Evolutionary conservation across 2,888 invertebrate species (phyloP), one percentile per base, ranked within the genome.

Genomic region (Drosophila melanosoma): DNA sequence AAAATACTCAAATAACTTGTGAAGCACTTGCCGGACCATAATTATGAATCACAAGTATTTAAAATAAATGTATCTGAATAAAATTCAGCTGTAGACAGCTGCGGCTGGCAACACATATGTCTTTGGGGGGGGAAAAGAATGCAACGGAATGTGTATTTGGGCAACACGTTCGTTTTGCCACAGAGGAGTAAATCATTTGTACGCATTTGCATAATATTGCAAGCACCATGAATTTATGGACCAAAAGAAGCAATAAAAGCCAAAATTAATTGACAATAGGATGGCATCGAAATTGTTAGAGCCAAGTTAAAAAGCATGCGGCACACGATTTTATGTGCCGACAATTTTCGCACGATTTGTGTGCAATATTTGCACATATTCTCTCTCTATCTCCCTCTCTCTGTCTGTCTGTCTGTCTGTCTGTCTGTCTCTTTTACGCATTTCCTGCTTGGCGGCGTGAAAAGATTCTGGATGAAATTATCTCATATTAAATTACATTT

Each of bases 221-320:
- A 20, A 17, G 61, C 23, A 40, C 45, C 75, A 54, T 65, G 72
- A 84, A 85, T 76, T 79, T 76, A 79, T 85, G 83, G 56, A 62
- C 60, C 45, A 33, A 63, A 66, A 67, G 60, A 57, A 59, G 84
- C 82, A 84, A 89, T 87, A 81, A 84, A 84, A 72, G 69, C 72
- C 67, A 48, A 72, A 89, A 83, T 86, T 86, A 84, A 84, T 83
- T 89, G 89, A 86, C 81, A 79, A 79, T 76, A 45, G 45, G 23
- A 45, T 52, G 40, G 69, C 57, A 62, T 76, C 36, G 63, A 62
- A 70, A 69, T 60, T 61, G 48, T 54, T 23, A 38, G 45, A 12
- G 57, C 42, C 15, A 38, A 38, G 57, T 48, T 57, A 48, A 74
- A 51, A 49, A 58, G 49, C 70, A 57, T 12, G 33, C 33, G 64